phyloP scores from a whole-genome alignment of 2,113 vertebrate species.

The Todiramphus saurophagus region DNA sequence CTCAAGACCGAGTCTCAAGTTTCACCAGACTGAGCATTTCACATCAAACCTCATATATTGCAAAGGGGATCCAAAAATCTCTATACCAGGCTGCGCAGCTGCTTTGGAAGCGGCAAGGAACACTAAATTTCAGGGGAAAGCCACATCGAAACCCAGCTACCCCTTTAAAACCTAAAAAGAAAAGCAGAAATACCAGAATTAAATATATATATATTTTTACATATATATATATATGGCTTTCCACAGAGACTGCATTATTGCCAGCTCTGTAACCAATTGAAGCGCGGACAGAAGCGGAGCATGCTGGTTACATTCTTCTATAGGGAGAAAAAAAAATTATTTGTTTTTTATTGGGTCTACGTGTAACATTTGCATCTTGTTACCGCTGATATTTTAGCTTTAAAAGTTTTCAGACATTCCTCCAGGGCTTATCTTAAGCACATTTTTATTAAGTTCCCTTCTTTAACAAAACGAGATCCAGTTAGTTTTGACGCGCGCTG shows the following conservation, averaged over 20 bases:
- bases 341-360: conserved; percentile 38
- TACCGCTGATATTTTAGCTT: conserved; percentile 62
- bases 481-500: conserved; percentile 18
- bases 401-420: conserved; percentile 66
- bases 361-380: conserved; percentile 65
- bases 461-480: neutral
- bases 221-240: neutral
- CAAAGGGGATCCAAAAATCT: neutral
- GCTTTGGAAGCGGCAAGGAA: neutral
- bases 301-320: neutral
- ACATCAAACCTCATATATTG: neutral
- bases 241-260: neutral
- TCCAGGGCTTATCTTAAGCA: conserved; percentile 60
- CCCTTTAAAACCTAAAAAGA: neutral
- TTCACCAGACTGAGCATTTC: neutral
- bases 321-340: conserved; percentile 5
- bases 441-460: conserved; percentile 62
- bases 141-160: neutral
- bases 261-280: conserved; percentile 10
- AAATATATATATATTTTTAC: neutral
- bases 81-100: neutral
- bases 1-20: neutral
- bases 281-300: neutral
- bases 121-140: neutral
- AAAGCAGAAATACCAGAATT: neutral